Conservation (phyloP, 2,797 vertebrate species). For the Pteropus rufus region DNA sequence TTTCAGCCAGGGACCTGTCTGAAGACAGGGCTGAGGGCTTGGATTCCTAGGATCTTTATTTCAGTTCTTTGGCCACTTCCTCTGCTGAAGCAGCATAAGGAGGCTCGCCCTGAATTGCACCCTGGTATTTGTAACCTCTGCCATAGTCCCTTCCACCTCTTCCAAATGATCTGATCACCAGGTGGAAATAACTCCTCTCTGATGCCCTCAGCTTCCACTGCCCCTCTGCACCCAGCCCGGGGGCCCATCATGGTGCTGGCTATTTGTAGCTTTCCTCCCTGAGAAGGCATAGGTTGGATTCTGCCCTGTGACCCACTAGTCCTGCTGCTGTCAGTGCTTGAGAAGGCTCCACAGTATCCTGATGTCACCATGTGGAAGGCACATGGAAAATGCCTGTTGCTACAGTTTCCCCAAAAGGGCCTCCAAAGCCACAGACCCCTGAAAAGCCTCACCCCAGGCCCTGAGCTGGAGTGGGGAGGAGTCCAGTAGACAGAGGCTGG, state of each 20-base stretch:
- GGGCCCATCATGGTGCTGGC: constrained; percentile 96
- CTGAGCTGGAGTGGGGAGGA: constrained; percentile 88
- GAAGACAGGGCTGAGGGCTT: no score
- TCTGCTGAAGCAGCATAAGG: no score
- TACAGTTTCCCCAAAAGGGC: constrained; percentile 87
- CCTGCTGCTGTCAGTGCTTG: constrained; percentile 86
- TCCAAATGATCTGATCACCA: constrained; percentile 94
- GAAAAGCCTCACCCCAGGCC: constrained; percentile 89
- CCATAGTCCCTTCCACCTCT: constrained; percentile 90
- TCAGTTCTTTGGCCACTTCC: no score
- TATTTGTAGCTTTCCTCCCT: constrained; percentile 97
- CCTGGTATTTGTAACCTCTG: constrained; percentile 92
- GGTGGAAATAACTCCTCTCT: constrained; percentile 94
- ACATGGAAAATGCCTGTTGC: constrained; percentile 85
- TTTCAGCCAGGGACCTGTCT: no score
- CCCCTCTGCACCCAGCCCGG: constrained; percentile 92
- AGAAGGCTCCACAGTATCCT: constrained; percentile 87
- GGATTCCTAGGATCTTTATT: no score
- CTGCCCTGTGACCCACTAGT: constrained; percentile 89
- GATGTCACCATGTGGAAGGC: constrained; percentile 85
- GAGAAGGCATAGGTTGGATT: constrained; percentile 91
- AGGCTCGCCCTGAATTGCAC: constrained; percentile 82
- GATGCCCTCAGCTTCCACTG: constrained; percentile 90
- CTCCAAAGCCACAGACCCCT: constrained; percentile 88
- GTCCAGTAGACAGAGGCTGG: constrained; percentile 89